A percentile compares a stretch with the other conserved stretches of the same genome.
These are phyloP conservation scores for Sycophaga agraensis DNA, from an alignment of 1,140 invertebrate species.

Conservation along the genomic window DNA sequence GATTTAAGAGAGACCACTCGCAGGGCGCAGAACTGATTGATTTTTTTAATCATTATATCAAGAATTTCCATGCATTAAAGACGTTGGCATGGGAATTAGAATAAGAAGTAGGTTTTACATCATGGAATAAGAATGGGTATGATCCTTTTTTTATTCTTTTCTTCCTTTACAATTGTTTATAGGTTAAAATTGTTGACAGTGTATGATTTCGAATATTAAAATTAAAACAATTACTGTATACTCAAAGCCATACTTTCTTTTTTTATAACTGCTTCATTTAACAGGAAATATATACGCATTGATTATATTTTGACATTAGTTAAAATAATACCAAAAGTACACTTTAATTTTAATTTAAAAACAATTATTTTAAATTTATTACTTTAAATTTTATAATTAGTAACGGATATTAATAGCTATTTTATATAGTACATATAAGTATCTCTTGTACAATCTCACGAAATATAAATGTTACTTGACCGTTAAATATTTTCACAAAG, in stretches of 20 bases:
- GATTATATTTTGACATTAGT: conserved; percentile 4
- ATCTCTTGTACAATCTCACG: neutral
- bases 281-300: neutral
- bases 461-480: neutral
- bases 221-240: too few species aligned
- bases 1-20: conserved; percentile 21
- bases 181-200: too few species aligned
- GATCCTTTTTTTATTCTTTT: neutral
- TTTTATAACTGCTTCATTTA: neutral
- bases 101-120: conserved; percentile 20
- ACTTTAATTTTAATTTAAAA: conserved; percentile 5
- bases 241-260: too few species aligned
- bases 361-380: conserved; percentile 2
- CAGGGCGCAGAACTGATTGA: conserved; percentile 30
- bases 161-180: too few species aligned
- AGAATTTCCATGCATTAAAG: conserved; percentile 19
- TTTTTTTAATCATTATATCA: conserved; percentile 28
- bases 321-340: neutral
- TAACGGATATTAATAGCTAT: neutral
- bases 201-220: too few species aligned
- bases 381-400: neutral
- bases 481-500: conserved; percentile 1
- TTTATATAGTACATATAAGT: conserved; percentile 1
- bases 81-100: conserved; percentile 6
- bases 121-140: conserved; percentile 18